Evolutionary conservation across 2,113 vertebrate genomes (phyloP).

Genomic region (Neoarius graeffei): DNA sequence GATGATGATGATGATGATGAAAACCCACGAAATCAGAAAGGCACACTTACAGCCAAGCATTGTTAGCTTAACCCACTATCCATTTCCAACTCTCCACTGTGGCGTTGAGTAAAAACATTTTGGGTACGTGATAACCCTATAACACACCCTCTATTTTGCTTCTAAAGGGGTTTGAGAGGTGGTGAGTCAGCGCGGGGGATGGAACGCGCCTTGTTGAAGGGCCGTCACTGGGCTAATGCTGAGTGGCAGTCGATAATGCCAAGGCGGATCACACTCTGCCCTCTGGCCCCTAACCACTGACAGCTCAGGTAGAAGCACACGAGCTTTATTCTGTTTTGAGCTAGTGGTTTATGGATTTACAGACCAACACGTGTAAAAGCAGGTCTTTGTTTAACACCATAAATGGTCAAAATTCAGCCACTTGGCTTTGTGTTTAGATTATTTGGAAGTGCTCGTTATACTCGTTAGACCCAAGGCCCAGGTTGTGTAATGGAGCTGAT

Average conservation of each 20-base stretch:
- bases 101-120: background rate
- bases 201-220: slow-evolving; percentile 65
- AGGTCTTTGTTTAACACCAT: background rate
- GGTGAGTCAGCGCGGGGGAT: slow-evolving; percentile 59
- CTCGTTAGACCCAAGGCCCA: background rate
- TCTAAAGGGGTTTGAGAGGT: slow-evolving; percentile 45
- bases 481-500: background rate
- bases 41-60: background rate
- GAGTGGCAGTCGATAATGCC: slow-evolving; percentile 81
- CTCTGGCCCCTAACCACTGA: slow-evolving; percentile 60
- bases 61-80: background rate
- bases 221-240: slow-evolving; percentile 75
- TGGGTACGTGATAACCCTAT: background rate
- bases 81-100: background rate
- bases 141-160: background rate
- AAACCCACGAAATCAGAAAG: slow-evolving; percentile 15
- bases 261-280: slow-evolving; percentile 77
- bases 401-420: background rate
- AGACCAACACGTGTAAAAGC: background rate
- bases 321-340: background rate
- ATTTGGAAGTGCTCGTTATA: background rate
- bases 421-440: background rate
- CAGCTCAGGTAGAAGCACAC: slow-evolving; percentile 39
- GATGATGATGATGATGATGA: slow-evolving; percentile 24
- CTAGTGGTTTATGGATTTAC: background rate